Percentiles rank a stretch among this genome's conserved stretches.
phyloP scores from a whole-genome alignment of 2,888 invertebrate species.

The Peribatodes rhomboidaria region DNA sequence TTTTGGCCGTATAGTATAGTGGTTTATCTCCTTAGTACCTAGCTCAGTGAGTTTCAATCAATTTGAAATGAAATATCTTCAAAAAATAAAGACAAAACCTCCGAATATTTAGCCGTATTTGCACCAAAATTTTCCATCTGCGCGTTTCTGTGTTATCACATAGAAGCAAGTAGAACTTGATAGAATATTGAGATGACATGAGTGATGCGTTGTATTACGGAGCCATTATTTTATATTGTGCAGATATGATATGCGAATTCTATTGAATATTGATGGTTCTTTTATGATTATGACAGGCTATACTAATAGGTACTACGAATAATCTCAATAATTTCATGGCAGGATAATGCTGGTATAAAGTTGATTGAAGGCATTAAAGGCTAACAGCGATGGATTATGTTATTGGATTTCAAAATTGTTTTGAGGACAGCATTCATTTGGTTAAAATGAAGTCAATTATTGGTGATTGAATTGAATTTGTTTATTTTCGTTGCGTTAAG shows the following conservation, averaged over 20 bases:
- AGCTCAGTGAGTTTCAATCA: too few relatives aligned
- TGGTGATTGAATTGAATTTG: too few relatives aligned
- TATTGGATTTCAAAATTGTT: not conserved
- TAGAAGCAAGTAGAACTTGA: slow-evolving; percentile 10
- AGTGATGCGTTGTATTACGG: slow-evolving; percentile 14
- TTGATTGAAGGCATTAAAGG: slow-evolving; percentile 14
- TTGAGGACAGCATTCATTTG: too few relatives aligned
- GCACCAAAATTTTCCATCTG: not conserved
- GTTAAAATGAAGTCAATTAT: too few relatives aligned
- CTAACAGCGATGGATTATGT: slow-evolving; percentile 1
- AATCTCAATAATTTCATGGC: slow-evolving; percentile 11
- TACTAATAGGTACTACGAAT: slow-evolving; percentile 1
- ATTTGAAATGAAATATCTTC: too few relatives aligned
- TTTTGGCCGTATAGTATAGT: too few relatives aligned
- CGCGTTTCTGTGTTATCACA: not conserved
- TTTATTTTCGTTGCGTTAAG: too few relatives aligned
- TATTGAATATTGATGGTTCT: slow-evolving; percentile 27
- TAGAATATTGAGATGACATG: slow-evolving; percentile 13
- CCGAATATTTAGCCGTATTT: not conserved
- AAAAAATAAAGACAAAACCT: too few relatives aligned
- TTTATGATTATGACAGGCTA: slow-evolving; percentile 9
- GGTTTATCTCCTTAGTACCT: too few relatives aligned
- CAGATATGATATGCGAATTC: slow-evolving; percentile 20
- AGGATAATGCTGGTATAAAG: slow-evolving; percentile 6
- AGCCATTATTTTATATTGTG: slow-evolving; percentile 18